These are phyloP conservation scores for Lydus trimaculatus DNA, from an alignment of 2,888 invertebrate genomes.

Conservation along the genomic window DNA sequence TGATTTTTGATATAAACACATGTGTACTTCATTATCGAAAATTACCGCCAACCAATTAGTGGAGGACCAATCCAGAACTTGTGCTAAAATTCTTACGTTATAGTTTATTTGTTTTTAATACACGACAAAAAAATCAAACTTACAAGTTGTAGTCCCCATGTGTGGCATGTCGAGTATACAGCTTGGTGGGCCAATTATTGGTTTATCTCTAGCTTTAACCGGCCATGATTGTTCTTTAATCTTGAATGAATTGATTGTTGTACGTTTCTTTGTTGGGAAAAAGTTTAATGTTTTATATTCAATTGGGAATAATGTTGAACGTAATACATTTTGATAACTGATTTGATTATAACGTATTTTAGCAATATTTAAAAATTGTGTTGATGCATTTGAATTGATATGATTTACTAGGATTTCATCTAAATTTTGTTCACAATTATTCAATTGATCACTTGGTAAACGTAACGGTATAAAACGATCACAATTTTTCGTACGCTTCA, in stretches of 20 bases:
- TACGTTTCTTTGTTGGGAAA: conserved; percentile 18
- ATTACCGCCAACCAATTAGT: conserved; percentile 17
- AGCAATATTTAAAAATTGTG: conserved; percentile 16
- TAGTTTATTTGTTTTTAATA: background rate
- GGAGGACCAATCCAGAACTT: conserved; percentile 21
- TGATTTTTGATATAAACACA: background rate
- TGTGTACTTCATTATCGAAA: conserved; percentile 21
- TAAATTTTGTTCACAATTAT: background rate
- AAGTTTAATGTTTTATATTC: conserved; percentile 22
- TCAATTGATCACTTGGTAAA: background rate
- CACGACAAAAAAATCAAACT: background rate
- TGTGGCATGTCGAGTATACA: conserved; percentile 22
- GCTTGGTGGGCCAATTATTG: conserved; percentile 16
- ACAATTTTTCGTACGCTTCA: background rate
- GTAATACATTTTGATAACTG: conserved; percentile 17
- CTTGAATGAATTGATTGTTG: background rate
- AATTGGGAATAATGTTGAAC: conserved; percentile 9
- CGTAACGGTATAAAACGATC: conserved; percentile 5
- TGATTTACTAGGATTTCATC: background rate
- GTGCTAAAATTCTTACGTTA: conserved; percentile 13
- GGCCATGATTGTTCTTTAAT: conserved; percentile 11
- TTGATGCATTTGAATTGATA: background rate
- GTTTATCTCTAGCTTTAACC: conserved; percentile 16
- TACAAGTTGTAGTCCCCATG: conserved; percentile 6
- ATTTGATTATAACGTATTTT: conserved; percentile 17